phyloP scores from a whole-genome alignment of 2,888 invertebrate species.

The Ligdia adustata region DNA sequence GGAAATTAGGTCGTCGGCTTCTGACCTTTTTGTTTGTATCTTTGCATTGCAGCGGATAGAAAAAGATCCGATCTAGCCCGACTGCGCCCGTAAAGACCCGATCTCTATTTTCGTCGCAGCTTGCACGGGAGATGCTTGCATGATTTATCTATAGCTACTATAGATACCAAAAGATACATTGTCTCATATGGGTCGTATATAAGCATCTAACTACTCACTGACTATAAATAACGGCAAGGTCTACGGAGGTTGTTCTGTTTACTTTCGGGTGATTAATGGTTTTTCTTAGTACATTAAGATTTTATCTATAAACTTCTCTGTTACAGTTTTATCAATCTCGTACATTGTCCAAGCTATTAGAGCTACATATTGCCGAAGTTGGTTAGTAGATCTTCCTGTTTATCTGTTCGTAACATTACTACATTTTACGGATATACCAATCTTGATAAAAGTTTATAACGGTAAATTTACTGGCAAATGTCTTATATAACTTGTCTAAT shows the following conservation, averaged over 20 bases:
- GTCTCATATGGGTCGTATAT: conserved; percentile 41
- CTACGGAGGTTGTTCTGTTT: conserved; percentile 26
- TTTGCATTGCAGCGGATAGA: conserved; percentile 51
- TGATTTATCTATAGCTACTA: conserved; percentile 38
- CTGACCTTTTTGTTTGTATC: conserved; percentile 78
- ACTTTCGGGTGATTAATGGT: conserved; percentile 16
- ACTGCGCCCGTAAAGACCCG: conserved; percentile 38
- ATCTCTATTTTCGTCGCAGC: conserved; percentile 63
- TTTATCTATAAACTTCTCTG: neutral
- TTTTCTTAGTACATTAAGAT: neutral
- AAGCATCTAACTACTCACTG: conserved; percentile 21
- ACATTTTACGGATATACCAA: too few species aligned
- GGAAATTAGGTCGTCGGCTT: conserved; percentile 78
- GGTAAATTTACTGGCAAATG: too few species aligned
- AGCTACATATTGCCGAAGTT: too few species aligned
- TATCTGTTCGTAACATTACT: too few species aligned
- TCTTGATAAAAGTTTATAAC: too few species aligned
- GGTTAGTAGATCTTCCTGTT: too few species aligned
- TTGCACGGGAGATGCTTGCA: conserved; percentile 45
- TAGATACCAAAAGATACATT: neutral
- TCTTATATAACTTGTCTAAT: too few species aligned
- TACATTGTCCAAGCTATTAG: too few species aligned
- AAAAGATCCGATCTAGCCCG: conserved; percentile 64
- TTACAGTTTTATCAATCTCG: too few species aligned
- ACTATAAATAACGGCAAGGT: conserved; percentile 33